phyloP scores from a whole-genome alignment of 2,888 invertebrate genomes.

The Synanthedon myopaeformis region DNA sequence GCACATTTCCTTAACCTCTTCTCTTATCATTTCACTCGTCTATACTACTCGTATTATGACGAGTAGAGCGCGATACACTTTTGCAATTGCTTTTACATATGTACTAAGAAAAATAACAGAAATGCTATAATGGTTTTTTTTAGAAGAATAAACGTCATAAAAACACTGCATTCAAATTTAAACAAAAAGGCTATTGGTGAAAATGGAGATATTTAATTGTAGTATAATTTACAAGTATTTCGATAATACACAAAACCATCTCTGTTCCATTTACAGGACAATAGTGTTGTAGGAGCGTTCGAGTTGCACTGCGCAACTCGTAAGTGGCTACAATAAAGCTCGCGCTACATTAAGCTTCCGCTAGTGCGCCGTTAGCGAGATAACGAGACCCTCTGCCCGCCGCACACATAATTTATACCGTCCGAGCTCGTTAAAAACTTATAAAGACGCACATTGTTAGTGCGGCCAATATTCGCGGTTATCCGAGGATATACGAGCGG shows the following conservation, averaged over 20 bases:
- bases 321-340: slow-evolving; percentile 70
- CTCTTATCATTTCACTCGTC: too few relatives aligned
- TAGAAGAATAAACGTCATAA: too few relatives aligned
- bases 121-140: too few relatives aligned
- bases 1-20: too few relatives aligned
- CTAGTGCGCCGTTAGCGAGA: slow-evolving; percentile 65
- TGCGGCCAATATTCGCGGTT: slow-evolving; percentile 65
- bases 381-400: slow-evolving; percentile 67
- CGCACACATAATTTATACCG: slow-evolving; percentile 69
- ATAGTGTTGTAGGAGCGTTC: slow-evolving; percentile 7
- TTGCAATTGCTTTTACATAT: too few relatives aligned
- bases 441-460: slow-evolving; percentile 71
- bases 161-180: too few relatives aligned
- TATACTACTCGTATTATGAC: too few relatives aligned
- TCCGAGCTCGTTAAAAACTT: slow-evolving; percentile 70
- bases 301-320: slow-evolving; percentile 28
- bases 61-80: too few relatives aligned
- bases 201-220: neutral
- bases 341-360: slow-evolving; percentile 68
- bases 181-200: too few relatives aligned
- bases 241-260: neutral
- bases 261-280: slow-evolving; percentile 2
- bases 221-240: slow-evolving; percentile 4
- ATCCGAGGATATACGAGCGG: slow-evolving; percentile 54
- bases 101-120: too few relatives aligned